Conservation (phyloP, 2,888 invertebrate species). For the Ethmia dodecea region DNA sequence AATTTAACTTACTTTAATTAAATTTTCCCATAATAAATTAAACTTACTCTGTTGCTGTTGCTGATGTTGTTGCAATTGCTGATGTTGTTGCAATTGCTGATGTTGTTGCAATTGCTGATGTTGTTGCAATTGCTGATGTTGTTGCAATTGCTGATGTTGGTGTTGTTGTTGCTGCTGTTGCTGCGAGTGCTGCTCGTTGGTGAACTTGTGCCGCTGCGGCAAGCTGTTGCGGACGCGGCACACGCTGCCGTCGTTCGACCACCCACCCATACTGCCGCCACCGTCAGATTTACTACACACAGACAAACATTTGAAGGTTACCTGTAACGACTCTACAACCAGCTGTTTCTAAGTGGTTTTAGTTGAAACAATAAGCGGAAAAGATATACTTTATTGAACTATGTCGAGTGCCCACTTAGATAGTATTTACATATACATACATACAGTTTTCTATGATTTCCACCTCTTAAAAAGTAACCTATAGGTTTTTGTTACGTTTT, state of each 20-base stretch:
- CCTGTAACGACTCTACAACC: too few species aligned
- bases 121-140: conserved; percentile 20
- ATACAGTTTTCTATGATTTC: too few species aligned
- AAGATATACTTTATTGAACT: too few species aligned
- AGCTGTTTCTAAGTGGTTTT: too few species aligned
- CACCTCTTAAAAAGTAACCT: too few species aligned
- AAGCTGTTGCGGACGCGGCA: conserved; percentile 64
- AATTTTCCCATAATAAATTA: too few species aligned
- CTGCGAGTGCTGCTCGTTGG: conserved; percentile 60
- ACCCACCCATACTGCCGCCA: conserved; percentile 61
- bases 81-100: conserved; percentile 21
- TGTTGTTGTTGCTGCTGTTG: conserved; percentile 40
- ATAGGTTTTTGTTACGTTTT: too few species aligned
- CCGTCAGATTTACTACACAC: conserved; percentile 69
- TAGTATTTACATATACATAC: too few species aligned
- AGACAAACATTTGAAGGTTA: too few species aligned
- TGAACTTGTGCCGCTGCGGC: conserved; percentile 64
- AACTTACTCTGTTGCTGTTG: conserved; percentile 21
- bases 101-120: conserved; percentile 18
- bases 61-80: conserved; percentile 15
- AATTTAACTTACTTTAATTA: too few species aligned
- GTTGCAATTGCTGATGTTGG: conserved; percentile 23
- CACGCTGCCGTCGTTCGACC: conserved; percentile 67
- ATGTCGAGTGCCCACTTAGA: too few species aligned
- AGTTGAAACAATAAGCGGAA: too few species aligned